phyloP scores from a whole-genome alignment of 1,140 invertebrate genomes.

The Cotesia typhae region DNA sequence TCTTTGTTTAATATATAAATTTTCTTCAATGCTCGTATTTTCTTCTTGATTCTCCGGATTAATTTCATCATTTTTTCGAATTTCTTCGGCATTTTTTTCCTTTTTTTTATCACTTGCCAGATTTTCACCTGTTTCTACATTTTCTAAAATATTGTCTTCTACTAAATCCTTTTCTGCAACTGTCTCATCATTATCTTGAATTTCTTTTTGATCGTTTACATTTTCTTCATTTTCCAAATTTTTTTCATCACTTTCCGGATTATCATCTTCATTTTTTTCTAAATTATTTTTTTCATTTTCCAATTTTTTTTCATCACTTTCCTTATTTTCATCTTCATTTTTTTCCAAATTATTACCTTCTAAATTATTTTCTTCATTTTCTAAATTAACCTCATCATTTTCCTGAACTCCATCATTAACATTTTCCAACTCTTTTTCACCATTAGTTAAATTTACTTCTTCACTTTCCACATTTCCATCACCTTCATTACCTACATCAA shows the following conservation, averaged over 20 bases:
- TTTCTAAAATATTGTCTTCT: neutral
- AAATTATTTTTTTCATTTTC: neutral
- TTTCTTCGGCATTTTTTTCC: too few relatives aligned
- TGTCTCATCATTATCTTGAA: too few relatives aligned
- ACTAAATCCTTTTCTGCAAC: too few relatives aligned
- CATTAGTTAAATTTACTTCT: neutral
- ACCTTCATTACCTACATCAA: too few relatives aligned
- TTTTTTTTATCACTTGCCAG: neutral
- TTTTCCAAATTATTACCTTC: neutral
- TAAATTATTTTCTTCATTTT: neutral
- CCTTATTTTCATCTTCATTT: neutral
- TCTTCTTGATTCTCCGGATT: neutral
- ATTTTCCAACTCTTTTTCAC: neutral
- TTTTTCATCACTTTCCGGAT: neutral
- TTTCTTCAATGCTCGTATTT: neutral
- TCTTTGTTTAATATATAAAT: too few relatives aligned
- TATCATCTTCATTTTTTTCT: neutral
- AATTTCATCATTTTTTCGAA: too few relatives aligned
- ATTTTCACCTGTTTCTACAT: neutral
- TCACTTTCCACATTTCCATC: too few relatives aligned
- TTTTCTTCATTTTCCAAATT: neutral
- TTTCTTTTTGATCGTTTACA: too few relatives aligned
- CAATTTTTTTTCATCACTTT: neutral
- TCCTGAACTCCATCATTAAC: too few relatives aligned
- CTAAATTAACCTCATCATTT: constrained; percentile 4